A percentile compares a stretch with the other conserved stretches of the same genome.
These are phyloP conservation scores for Crotalus viridis DNA, from an alignment of 2,113 vertebrate species.

Conservation along the genomic window DNA sequence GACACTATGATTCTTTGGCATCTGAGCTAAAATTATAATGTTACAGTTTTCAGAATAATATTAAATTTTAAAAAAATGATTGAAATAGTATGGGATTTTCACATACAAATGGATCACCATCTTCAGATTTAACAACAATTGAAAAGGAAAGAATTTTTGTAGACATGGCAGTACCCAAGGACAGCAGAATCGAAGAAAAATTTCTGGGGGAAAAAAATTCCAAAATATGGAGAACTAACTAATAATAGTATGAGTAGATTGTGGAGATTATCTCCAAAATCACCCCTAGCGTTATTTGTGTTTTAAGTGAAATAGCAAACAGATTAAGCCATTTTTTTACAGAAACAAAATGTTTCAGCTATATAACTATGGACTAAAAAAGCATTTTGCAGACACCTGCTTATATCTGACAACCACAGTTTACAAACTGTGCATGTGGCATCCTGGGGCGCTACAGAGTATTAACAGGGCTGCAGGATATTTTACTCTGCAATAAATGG, in stretches of 20 bases:
- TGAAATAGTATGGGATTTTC: not conserved
- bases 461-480: not conserved
- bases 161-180: not conserved
- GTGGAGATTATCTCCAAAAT: not conserved
- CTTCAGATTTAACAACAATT: not conserved
- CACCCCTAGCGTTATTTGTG: not conserved
- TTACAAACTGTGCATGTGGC: not conserved
- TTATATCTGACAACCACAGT: not conserved
- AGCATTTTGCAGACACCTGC: not conserved
- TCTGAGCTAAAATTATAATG: not conserved
- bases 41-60: not conserved
- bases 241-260: not conserved
- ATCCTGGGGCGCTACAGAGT: not conserved
- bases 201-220: not conserved
- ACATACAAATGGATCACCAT: not conserved
- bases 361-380: not conserved
- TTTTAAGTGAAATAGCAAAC: not conserved
- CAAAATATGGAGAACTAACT: not conserved
- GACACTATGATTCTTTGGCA: not conserved
- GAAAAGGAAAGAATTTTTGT: not conserved
- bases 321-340: not conserved
- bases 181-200: not conserved
- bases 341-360: not conserved
- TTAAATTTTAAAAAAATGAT: not conserved
- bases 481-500: not conserved